Base-by-base conservation (phyloP, 2,888 invertebrate genomes). In the Heliconius aoede region DNA sequence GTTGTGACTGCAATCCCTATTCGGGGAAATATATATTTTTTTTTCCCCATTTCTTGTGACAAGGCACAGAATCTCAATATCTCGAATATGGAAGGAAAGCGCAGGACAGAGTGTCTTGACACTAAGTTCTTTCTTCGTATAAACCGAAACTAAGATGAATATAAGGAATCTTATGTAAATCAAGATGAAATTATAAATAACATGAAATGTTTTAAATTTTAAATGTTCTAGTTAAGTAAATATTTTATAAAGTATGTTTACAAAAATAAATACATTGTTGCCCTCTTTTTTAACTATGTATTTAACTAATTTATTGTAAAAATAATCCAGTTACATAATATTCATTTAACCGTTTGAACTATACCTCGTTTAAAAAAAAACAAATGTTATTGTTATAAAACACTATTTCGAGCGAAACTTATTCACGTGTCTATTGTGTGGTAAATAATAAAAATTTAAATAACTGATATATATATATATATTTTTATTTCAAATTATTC, bases 381-480 rank as follows among this genome's bases (percentile, higher is more conserved):
- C 9, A 58, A 24, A 60, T 60, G 21, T 18, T 30, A 28, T 30
- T 62, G 21, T 62, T 18, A 9, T 3, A 30, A 28, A 7, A 62
- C n/a, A 30, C 21, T 36, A 64, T 36, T 64, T 64, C 11, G 32
- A 32, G 21, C 13, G 11, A 64, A n/a, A 32, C n/a, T 32, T 11
- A 32, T 64, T 32, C 62, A 32, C 62, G 32, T 11, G 64, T 24
- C 64, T 15, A 64, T 64, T 64, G 36, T 64, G 24, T 64, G 64
- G n/a, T 64, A 64, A 60, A 26, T 26, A 60, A 26, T 15, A 60
- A 60, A 60, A 15, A 15, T 3, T 7, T 13, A 60, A 60, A 13
- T 4, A 15, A 13, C 11, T 60, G 24, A n/a, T n/a, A n/a, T n/a
- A n/a, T n/a, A n/a, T n/a, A n/a, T n/a, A 55, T 7, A n/a, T 55